phyloP scores from a whole-genome alignment of 2,888 invertebrate species.

The Anoncus sp. region DNA sequence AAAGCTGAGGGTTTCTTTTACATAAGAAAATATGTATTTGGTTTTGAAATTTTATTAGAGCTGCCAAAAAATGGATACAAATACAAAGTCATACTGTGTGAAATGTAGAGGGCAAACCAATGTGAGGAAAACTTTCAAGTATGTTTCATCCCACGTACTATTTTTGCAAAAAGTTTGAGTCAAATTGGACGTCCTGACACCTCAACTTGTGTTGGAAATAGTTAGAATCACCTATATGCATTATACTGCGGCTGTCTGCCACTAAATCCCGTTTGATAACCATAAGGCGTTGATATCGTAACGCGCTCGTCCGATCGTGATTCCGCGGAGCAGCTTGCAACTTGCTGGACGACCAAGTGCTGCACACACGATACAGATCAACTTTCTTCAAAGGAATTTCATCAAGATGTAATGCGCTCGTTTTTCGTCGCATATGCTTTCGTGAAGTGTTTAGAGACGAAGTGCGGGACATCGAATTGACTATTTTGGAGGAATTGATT shows the following conservation, averaged over 20 bases:
- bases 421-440: constrained; percentile 45
- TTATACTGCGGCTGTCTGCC: neutral
- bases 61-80: too few relatives aligned
- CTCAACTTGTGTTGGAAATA: too few relatives aligned
- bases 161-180: neutral
- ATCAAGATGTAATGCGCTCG: constrained; percentile 38
- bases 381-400: constrained; percentile 71
- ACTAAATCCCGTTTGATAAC: constrained; percentile 41
- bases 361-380: neutral
- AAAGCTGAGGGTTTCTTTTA: too few relatives aligned
- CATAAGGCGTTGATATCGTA: constrained; percentile 51
- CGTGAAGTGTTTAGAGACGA: neutral
- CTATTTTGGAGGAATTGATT: neutral
- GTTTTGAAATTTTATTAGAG: too few relatives aligned
- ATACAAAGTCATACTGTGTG: too few relatives aligned
- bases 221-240: too few relatives aligned
- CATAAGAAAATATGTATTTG: too few relatives aligned
- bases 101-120: too few relatives aligned
- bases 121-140: too few relatives aligned
- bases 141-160: neutral
- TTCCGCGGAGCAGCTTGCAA: constrained; percentile 3
- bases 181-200: too few relatives aligned
- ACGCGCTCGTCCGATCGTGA: constrained; percentile 33
- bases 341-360: constrained; percentile 20
- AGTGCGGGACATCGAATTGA: neutral